A percentile compares a stretch with the other conserved stretches of the same genome.
Evolutionary conservation across 2,888 invertebrate genomes (phyloP).

Genomic region (Tricholauxania praeusta): DNA sequence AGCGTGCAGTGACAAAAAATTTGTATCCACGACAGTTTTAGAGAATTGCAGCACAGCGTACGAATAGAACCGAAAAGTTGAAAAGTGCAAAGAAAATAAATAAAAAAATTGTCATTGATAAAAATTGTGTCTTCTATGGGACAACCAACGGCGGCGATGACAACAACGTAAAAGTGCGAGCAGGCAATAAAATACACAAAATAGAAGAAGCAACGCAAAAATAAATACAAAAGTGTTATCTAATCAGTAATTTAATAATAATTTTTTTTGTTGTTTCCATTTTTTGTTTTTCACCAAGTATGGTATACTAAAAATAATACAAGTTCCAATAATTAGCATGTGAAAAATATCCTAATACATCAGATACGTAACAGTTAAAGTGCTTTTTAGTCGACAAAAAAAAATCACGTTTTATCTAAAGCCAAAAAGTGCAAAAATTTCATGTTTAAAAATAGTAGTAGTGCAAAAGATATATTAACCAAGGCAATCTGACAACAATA

Average conservation of each 20-base stretch:
- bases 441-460: no score
- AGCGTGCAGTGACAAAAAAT: no score
- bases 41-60: no score
- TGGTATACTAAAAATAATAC: slow-evolving; percentile 3
- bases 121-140: slow-evolving; percentile 45
- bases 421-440: no score
- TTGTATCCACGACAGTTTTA: no score
- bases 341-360: no score
- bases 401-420: no score
- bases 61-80: no score
- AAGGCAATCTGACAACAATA: slow-evolving; percentile 19
- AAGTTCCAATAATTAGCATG: no score
- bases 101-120: slow-evolving; percentile 24
- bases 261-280: slow-evolving; percentile 15
- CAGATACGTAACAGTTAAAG: no score
- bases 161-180: slow-evolving; percentile 17
- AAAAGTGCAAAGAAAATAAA: slow-evolving; percentile 14
- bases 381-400: no score
- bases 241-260: slow-evolving; percentile 12
- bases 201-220: slow-evolving; percentile 18
- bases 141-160: slow-evolving; percentile 21
- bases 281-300: slow-evolving; percentile 26
- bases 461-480: slow-evolving; percentile 28
- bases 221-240: not conserved
- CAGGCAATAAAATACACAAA: slow-evolving; percentile 4